Evolutionary conservation across 2,888 invertebrate genomes (phyloP).

Genomic region (Troides helena): DNA sequence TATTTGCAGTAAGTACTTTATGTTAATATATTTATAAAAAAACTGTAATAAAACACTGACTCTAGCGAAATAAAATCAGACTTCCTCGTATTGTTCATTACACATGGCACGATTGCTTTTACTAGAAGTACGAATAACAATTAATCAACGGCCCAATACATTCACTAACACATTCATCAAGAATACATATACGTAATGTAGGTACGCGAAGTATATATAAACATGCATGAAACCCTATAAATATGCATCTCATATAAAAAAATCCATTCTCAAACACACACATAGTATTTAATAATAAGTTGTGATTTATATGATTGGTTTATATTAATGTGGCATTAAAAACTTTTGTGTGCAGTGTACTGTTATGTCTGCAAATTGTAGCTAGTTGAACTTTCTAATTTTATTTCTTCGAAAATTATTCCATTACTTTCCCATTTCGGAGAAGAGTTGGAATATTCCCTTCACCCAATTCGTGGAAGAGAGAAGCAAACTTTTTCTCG

Average conservation of each 20-base stretch:
- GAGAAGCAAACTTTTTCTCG: no score
- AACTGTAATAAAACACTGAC: constrained; percentile 11
- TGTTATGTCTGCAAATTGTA: no score
- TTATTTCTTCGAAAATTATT: no score
- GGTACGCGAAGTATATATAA: not conserved
- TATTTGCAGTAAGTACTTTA: constrained; percentile 21
- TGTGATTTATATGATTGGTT: not conserved
- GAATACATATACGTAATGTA: not conserved
- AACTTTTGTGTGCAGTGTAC: no score
- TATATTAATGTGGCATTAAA: not conserved
- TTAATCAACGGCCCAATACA: not conserved
- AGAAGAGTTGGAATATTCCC: no score
- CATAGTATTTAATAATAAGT: not conserved
- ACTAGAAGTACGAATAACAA: constrained; percentile 4
- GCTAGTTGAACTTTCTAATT: no score
- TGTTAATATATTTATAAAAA: constrained; percentile 6
- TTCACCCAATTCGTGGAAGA: no score
- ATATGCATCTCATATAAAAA: not conserved
- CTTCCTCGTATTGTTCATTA: constrained; percentile 15
- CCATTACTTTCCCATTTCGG: no score
- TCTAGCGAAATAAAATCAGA: constrained; percentile 20
- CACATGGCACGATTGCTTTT: constrained; percentile 24
- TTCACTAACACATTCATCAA: not conserved
- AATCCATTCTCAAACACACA: not conserved
- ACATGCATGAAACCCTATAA: not conserved